Evolutionary conservation across 2,888 invertebrate species (phyloP).

Genomic region (Pristionchus maxplancki): DNA sequence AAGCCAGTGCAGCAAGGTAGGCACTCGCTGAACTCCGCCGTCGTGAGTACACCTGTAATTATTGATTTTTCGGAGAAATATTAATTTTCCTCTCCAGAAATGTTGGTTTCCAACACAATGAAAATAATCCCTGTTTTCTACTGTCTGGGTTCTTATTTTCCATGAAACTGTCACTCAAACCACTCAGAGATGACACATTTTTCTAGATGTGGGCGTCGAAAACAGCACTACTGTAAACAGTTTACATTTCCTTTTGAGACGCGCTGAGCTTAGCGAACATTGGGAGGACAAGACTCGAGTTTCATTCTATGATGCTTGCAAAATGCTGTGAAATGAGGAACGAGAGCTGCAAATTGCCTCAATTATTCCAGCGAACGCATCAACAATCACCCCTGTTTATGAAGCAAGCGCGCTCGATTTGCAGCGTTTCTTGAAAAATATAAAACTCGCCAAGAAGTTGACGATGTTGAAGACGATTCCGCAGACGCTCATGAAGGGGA

Average conservation of each 20-base stretch:
- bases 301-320: background rate
- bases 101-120: background rate
- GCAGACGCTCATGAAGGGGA: slow-evolving; percentile 66
- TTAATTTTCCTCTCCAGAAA: background rate
- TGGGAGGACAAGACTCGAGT: background rate
- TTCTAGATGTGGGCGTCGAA: background rate
- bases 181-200: background rate
- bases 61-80: background rate
- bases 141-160: background rate
- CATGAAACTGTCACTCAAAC: slow-evolving; percentile 26
- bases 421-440: background rate
- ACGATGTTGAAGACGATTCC: slow-evolving; percentile 69
- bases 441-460: slow-evolving; percentile 60
- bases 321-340: background rate
- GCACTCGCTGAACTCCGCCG: slow-evolving; percentile 57
- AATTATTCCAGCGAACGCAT: background rate
- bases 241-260: background rate
- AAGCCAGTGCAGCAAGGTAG: slow-evolving; percentile 68
- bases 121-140: background rate
- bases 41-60: slow-evolving; percentile 44
- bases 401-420: too few species aligned
- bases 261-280: background rate
- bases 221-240: background rate
- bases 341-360: background rate
- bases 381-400: background rate